These are phyloP conservation scores for Rostratula benghalensis DNA, from an alignment of 2,113 vertebrate genomes.

Conservation along the genomic window DNA sequence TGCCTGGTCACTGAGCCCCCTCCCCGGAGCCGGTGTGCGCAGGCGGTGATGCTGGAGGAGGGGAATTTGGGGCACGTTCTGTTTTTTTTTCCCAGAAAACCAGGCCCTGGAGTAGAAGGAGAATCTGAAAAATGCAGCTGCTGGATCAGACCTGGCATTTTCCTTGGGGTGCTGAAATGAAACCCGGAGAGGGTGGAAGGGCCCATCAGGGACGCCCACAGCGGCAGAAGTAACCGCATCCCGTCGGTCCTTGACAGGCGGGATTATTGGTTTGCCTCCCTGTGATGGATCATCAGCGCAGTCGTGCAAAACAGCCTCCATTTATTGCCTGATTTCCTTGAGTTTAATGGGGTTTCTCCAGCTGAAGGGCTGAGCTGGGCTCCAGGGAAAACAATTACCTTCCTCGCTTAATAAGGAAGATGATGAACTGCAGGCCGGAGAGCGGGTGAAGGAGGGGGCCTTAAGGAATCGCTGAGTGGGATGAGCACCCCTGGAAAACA, in stretches of 20 bases:
- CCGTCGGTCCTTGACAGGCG: fast-evolving
- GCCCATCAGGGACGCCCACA: not conserved
- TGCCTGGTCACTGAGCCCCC: not conserved
- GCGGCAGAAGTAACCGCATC: not conserved
- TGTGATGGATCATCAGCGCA: not conserved
- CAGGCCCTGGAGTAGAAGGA: not conserved
- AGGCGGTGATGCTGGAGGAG: not conserved
- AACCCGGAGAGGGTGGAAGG: not conserved
- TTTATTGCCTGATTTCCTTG: not conserved
- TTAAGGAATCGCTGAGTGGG: not conserved
- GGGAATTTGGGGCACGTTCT: not conserved
- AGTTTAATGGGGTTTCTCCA: not conserved
- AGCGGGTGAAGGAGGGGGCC: fast-evolving
- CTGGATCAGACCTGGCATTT: not conserved
- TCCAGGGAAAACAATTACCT: not conserved
- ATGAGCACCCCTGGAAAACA: not conserved
- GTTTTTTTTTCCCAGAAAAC: not conserved
- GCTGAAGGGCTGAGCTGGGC: not conserved
- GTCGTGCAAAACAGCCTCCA: not conserved
- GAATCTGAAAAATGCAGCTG: not conserved
- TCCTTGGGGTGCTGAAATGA: not conserved
- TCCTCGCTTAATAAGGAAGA: not conserved
- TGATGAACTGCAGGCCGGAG: not conserved
- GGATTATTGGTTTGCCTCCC: not conserved
- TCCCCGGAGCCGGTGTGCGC: fast-evolving